Conservation (phyloP, 1,140 invertebrate genomes). For the Zophobas atratus region DNA sequence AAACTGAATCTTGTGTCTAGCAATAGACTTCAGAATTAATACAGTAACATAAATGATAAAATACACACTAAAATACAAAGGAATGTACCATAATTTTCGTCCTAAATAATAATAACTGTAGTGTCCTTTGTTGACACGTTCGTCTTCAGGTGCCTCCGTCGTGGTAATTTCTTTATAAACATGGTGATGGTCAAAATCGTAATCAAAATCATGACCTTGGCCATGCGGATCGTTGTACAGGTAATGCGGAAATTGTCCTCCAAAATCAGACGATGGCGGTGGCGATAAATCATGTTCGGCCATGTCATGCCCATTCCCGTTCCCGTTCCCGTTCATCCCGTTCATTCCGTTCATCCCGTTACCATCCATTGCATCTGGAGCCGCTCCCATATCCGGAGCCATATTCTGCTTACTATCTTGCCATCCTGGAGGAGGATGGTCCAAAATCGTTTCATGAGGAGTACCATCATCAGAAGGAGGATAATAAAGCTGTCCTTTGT, state of each 20-base stretch:
- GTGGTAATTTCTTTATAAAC: conserved; percentile 68
- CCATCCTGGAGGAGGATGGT: conserved; percentile 53
- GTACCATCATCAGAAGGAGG: conserved; percentile 6
- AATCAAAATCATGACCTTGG: conserved; percentile 65
- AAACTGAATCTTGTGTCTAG: conserved; percentile 79
- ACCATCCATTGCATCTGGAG: not conserved
- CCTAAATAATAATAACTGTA: conserved; percentile 89
- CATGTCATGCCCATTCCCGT: conserved; percentile 18
- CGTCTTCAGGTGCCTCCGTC: conserved; percentile 68
- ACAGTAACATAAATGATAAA: conserved; percentile 86
- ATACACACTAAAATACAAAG: conserved; percentile 88
- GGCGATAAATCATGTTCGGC: conserved; percentile 47
- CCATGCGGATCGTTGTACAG: conserved; percentile 70
- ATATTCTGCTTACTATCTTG: conserved; percentile 22
- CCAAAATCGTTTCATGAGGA: conserved; percentile 44
- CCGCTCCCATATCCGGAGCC: conserved; percentile 5
- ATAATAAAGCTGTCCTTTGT: conserved; percentile 25
- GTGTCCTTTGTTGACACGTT: conserved; percentile 78
- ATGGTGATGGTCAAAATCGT: conserved; percentile 65
- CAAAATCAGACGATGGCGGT: conserved; percentile 47
- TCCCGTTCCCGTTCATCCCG: not conserved
- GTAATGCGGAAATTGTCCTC: conserved; percentile 54
- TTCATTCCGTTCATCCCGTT: not conserved
- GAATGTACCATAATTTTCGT: conserved; percentile 86
- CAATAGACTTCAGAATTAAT: conserved; percentile 83